phyloP scores from a whole-genome alignment of 1,140 invertebrate species.

The Zaprionus africanus region DNA sequence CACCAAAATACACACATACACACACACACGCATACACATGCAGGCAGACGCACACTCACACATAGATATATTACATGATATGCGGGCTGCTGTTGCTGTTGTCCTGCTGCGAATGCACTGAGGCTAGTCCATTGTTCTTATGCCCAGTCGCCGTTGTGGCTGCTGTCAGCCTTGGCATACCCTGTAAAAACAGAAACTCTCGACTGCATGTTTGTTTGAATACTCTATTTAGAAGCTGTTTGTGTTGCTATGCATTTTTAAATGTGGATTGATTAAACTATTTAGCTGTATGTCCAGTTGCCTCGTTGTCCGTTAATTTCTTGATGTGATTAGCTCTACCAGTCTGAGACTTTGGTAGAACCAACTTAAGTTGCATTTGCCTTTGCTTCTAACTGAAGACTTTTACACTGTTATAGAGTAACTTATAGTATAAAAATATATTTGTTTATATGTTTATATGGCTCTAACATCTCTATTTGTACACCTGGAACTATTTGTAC shows the following conservation, averaged over 20 bases:
- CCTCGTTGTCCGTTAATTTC: too few species aligned
- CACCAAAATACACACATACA: constrained; percentile 24
- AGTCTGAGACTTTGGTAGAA: too few species aligned
- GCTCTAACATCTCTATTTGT: too few species aligned
- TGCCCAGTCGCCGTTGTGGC: constrained; percentile 38
- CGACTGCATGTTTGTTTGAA: neutral
- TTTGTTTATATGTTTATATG: too few species aligned
- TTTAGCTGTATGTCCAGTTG: neutral
- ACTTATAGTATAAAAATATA: too few species aligned
- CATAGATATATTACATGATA: constrained; percentile 5
- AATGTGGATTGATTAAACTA: too few species aligned
- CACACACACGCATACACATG: constrained; percentile 7
- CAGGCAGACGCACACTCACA: neutral
- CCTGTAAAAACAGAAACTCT: neutral
- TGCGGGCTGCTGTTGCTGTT: constrained; percentile 8
- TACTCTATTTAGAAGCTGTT: neutral
- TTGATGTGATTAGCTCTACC: too few species aligned
- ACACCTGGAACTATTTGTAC: too few species aligned
- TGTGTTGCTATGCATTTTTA: too few species aligned
- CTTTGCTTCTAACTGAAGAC: too few species aligned
- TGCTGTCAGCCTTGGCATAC: constrained; percentile 25
- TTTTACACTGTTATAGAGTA: too few species aligned
- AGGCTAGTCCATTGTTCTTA: constrained; percentile 63
- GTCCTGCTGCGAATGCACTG: constrained; percentile 48
- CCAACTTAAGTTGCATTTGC: too few species aligned